Percentiles rank a stretch among this genome's conserved stretches.
These are phyloP conservation scores for Bradysia coprophila DNA, from an alignment of 1,140 invertebrate genomes.

Conservation along the genomic window DNA sequence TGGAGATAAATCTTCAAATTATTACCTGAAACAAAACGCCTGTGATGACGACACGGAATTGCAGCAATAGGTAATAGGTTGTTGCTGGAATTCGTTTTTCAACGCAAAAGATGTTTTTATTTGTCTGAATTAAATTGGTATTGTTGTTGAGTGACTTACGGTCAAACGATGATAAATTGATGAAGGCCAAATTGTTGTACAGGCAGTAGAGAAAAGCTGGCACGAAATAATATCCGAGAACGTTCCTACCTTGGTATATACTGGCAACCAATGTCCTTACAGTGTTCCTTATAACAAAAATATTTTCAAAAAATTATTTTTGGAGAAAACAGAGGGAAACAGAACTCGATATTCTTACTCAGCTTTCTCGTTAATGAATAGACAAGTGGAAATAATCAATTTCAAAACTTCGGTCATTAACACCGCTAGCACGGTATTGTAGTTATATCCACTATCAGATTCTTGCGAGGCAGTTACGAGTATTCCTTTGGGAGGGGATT, in stretches of 20 bases:
- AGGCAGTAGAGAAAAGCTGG: constrained; percentile 82
- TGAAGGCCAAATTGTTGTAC: constrained; percentile 89
- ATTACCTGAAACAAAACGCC: constrained; percentile 80
- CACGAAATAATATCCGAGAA: constrained; percentile 73
- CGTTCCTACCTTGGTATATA: constrained; percentile 34
- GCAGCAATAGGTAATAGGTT: constrained; percentile 83
- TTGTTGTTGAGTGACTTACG: no score
- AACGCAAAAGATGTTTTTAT: no score
- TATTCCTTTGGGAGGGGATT: constrained; percentile 41
- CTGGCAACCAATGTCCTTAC: constrained; percentile 29
- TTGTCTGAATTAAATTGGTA: no score
- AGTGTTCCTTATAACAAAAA: constrained; percentile 26
- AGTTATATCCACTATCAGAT: constrained; percentile 59
- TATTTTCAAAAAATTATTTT: constrained; percentile 6
- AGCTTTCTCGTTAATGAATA: constrained; percentile 63
- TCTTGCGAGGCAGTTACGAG: constrained; percentile 79
- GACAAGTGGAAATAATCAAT: constrained; percentile 43
- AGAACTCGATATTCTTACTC: constrained; percentile 20
- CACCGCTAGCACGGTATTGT: constrained; percentile 76
- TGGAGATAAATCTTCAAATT: not conserved
- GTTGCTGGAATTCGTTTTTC: no score
- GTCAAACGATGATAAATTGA: constrained; percentile 79
- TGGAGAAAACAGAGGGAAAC: not conserved
- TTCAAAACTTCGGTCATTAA: constrained; percentile 78
- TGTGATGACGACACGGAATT: constrained; percentile 82